phyloP scores from a whole-genome alignment of 2,113 vertebrate species.

The Manacus vitellinus region DNA sequence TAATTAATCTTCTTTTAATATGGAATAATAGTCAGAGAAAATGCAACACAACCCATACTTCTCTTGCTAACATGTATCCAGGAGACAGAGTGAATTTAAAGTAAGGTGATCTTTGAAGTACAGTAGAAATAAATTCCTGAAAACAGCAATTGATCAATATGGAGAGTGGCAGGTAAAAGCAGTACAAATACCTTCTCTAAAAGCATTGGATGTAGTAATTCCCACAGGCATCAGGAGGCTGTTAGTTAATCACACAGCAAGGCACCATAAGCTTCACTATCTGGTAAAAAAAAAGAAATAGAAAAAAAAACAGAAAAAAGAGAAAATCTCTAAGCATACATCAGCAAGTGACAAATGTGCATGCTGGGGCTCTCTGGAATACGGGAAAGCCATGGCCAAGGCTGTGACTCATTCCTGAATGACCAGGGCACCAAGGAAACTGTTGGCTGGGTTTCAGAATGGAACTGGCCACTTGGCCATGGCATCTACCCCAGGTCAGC shows the following conservation, averaged over 20 bases:
- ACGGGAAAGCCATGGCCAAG: not conserved
- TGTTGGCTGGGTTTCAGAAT: not conserved
- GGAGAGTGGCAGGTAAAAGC: not conserved
- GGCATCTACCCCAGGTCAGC: not conserved
- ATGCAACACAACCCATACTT: not conserved
- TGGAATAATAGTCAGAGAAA: not conserved
- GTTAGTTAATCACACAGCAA: not conserved
- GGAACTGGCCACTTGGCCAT: fast-evolving
- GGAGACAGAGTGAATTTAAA: not conserved
- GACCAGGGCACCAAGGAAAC: not conserved
- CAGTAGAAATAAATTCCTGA: slow-evolving; percentile 13
- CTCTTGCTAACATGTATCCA: not conserved
- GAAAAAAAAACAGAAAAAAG: not conserved
- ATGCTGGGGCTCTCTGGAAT: not conserved
- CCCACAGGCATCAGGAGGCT: not conserved
- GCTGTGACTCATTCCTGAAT: not conserved
- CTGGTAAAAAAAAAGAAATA: not conserved
- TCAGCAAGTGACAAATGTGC: not conserved
- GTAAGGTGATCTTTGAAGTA: not conserved
- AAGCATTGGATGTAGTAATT: not conserved
- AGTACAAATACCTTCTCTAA: not conserved
- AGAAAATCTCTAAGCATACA: not conserved
- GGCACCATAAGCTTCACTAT: not conserved
- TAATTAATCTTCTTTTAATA: slow-evolving; percentile 34
- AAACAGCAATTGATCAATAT: not conserved